A percentile compares a stretch with the other conserved stretches of the same genome.
These are phyloP conservation scores for Conops quadrifasciatus DNA, from an alignment of 2,888 invertebrate species.

Conservation along the genomic window DNA sequence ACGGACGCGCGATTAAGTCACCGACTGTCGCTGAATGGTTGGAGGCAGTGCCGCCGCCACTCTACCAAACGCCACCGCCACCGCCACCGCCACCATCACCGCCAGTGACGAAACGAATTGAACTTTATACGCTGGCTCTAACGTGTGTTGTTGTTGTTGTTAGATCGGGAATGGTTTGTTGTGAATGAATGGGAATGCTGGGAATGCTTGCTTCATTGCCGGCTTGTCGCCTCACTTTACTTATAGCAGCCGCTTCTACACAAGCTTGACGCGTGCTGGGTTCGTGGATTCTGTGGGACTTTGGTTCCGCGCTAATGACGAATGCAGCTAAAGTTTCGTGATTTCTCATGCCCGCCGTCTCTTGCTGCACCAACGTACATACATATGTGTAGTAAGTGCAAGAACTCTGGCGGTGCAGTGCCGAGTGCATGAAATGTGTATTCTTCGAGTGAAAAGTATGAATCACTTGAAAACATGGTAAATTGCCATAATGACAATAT, in stretches of 20 bases:
- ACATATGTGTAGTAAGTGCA: neutral
- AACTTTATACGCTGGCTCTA: slow-evolving; percentile 40
- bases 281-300: neutral
- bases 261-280: too few species aligned
- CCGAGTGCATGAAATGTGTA: slow-evolving; percentile 19
- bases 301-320: neutral
- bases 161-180: slow-evolving; percentile 19
- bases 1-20: slow-evolving; percentile 14
- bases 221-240: neutral
- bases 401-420: slow-evolving; percentile 9
- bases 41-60: neutral
- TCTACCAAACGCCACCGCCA: slow-evolving; percentile 18
- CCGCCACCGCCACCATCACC: slow-evolving; percentile 37
- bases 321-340: neutral
- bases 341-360: slow-evolving; percentile 2
- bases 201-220: neutral
- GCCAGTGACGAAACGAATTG: slow-evolving; percentile 52
- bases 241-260: neutral
- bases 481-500: slow-evolving; percentile 5
- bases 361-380: too few species aligned
- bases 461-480: slow-evolving; percentile 17
- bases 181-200: neutral
- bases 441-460: slow-evolving; percentile 22
- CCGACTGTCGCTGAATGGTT: slow-evolving; percentile 34
- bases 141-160: slow-evolving; percentile 32